Evolutionary conservation across 2,113 vertebrate species (phyloP).

Genomic region (Lipophrys pholis): DNA sequence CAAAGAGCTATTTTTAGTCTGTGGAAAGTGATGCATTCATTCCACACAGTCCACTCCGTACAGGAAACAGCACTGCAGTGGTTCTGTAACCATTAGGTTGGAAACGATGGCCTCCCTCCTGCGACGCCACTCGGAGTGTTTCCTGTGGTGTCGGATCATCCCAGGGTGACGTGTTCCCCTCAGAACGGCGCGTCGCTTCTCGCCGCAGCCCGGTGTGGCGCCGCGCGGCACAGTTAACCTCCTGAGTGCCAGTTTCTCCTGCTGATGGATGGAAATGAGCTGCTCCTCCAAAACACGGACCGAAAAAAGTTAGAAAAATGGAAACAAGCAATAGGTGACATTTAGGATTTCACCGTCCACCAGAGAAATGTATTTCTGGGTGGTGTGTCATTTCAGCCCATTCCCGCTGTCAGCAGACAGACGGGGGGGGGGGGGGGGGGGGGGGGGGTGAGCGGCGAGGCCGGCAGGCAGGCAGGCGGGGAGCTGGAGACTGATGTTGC

Average conservation of each 20-base stretch:
- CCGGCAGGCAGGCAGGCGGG: conserved; percentile 35
- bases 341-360: conserved; percentile 30
- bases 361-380: conserved; percentile 44
- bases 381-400: conserved; percentile 56
- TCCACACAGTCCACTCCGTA: too few relatives aligned
- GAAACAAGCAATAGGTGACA: conserved; percentile 49
- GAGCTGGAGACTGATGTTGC: conserved; percentile 64
- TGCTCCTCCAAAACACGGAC: conserved; percentile 11
- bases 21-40: too few relatives aligned
- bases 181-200: conserved; percentile 12
- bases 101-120: conserved; percentile 7
- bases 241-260: conserved; percentile 35
- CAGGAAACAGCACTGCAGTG: neutral
- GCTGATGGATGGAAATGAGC: conserved; percentile 39
- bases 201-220: conserved; percentile 20
- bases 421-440: conserved; percentile 46
- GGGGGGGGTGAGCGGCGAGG: conserved; percentile 17
- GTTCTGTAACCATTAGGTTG: neutral
- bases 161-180: conserved; percentile 32
- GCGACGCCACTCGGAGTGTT: neutral
- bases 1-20: too few relatives aligned
- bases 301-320: neutral
- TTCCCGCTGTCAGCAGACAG: conserved; percentile 61
- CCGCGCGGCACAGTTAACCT: conserved; percentile 36
- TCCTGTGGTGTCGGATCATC: neutral